phyloP scores from a whole-genome alignment of 1,140 invertebrate genomes.

The Drosophila chauvacae region DNA sequence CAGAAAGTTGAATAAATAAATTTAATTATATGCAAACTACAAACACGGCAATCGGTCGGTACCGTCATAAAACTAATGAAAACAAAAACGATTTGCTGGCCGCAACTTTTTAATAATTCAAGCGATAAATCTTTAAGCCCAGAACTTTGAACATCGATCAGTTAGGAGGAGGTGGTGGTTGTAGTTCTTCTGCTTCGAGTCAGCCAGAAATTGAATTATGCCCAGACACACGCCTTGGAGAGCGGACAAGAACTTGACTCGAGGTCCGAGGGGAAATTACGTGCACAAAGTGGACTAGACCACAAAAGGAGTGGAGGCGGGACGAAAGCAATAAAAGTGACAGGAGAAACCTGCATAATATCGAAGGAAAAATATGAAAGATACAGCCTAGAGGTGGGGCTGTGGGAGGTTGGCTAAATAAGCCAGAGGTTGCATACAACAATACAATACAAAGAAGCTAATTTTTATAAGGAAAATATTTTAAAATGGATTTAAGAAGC shows the following conservation, averaged over 20 bases:
- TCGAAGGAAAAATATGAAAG: neutral
- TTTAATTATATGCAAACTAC: constrained; percentile 62
- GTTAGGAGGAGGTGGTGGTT: neutral
- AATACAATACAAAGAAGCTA: neutral
- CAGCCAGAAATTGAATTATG: constrained; percentile 51
- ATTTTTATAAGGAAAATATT: neutral
- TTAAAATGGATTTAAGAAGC: neutral
- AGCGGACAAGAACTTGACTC: constrained; percentile 24
- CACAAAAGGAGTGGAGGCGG: neutral
- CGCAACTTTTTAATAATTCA: constrained; percentile 47
- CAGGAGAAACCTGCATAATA: constrained; percentile 16
- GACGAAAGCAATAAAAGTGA: constrained; percentile 17
- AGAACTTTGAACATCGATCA: constrained; percentile 45
- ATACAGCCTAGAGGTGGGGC: neutral
- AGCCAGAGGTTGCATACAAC: neutral
- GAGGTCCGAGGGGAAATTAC: constrained; percentile 43
- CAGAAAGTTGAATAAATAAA: constrained; percentile 60
- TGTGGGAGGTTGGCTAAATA: neutral
- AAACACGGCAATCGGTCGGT: constrained; percentile 25
- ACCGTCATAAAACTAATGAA: constrained; percentile 43
- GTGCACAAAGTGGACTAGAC: constrained; percentile 30
- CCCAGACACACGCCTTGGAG: constrained; percentile 33
- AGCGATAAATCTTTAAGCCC: constrained; percentile 43
- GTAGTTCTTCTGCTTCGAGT: neutral
- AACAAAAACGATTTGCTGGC: constrained; percentile 45